phyloP scores from a whole-genome alignment of 2,113 vertebrate genomes.

The Rallus limicola region DNA sequence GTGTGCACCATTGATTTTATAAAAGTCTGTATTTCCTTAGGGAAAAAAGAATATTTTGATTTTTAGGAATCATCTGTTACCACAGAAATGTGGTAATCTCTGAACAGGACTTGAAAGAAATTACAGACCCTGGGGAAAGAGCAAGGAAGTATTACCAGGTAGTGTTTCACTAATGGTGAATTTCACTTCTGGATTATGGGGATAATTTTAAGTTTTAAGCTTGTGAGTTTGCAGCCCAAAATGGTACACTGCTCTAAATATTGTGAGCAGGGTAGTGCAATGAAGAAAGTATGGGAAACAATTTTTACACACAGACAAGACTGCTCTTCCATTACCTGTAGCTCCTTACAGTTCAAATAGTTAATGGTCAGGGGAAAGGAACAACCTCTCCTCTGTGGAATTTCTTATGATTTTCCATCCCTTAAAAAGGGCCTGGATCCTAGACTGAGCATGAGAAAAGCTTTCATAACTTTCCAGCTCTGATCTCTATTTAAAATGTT shows the following conservation, averaged over 20 bases:
- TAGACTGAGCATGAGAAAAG: neutral
- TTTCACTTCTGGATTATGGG: neutral
- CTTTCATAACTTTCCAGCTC: too few species aligned
- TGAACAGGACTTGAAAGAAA: neutral
- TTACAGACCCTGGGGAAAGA: neutral
- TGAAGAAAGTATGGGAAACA: neutral
- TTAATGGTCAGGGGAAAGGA: neutral
- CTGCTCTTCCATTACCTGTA: neutral
- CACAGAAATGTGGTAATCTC: neutral
- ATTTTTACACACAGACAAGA: neutral
- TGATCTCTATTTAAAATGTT: neutral
- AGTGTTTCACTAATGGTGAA: neutral
- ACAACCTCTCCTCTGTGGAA: neutral
- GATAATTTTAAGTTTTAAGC: neutral
- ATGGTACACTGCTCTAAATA: neutral
- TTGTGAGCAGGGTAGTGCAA: neutral
- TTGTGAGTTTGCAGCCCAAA: neutral
- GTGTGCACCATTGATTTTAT: neutral
- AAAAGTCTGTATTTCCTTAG: neutral
- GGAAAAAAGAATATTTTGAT: neutral
- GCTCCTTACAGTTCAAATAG: neutral
- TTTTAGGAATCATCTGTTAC: neutral
- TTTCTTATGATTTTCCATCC: neutral
- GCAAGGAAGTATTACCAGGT: neutral
- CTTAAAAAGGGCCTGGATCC: neutral